A percentile compares a stretch with the other conserved stretches of the same genome.
phyloP scores from a whole-genome alignment of 2,888 invertebrate species.

The Oscheius onirici region DNA sequence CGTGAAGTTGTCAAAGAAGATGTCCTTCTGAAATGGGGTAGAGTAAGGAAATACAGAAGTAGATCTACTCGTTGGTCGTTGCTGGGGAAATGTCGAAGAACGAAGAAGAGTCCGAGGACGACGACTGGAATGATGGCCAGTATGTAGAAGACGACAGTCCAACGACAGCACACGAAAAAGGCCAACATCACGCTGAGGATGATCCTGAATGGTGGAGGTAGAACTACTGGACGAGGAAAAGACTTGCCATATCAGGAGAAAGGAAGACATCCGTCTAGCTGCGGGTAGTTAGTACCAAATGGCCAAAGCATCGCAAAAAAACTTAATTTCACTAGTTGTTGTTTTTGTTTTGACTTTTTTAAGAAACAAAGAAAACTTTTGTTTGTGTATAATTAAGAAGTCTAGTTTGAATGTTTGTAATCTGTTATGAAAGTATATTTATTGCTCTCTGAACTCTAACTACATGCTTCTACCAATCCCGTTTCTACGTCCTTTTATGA shows the following conservation, averaged over 20 bases:
- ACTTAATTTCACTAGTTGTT: too few species aligned
- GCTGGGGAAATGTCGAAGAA: neutral
- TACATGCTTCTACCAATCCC: too few species aligned
- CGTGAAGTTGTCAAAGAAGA: conserved; percentile 42
- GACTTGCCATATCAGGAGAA: conserved; percentile 15
- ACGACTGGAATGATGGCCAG: conserved; percentile 12
- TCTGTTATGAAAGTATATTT: too few species aligned
- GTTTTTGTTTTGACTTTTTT: too few species aligned
- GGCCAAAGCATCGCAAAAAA: too few species aligned
- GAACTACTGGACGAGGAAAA: neutral
- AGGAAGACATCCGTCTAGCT: neutral
- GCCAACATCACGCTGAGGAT: neutral
- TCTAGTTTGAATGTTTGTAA: too few species aligned
- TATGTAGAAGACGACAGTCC: conserved; percentile 15
- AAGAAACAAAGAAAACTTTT: too few species aligned
- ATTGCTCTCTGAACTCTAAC: too few species aligned
- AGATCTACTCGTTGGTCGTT: neutral
- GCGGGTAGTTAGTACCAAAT: too few species aligned
- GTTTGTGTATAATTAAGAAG: too few species aligned
- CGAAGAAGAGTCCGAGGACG: conserved; percentile 17
- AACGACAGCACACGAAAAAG: conserved; percentile 14
- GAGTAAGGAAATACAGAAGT: neutral
- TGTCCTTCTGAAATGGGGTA: neutral
- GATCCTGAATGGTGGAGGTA: neutral
- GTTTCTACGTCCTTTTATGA: too few species aligned